Base-by-base conservation (phyloP, 2,113 vertebrate species). In the Uropsilus gracilis region DNA sequence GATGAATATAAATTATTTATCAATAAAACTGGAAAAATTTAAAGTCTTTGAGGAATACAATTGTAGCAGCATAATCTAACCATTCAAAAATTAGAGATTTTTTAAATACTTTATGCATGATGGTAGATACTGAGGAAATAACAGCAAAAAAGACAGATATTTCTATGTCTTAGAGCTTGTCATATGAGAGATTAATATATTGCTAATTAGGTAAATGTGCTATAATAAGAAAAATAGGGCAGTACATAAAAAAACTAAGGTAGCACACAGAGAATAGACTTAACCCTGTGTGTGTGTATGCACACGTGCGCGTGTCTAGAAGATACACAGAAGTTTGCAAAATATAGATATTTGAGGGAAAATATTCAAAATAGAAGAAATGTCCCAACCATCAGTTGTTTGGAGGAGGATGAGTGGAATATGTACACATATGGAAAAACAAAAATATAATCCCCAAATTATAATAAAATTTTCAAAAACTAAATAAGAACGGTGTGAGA, bases 271-370 rank as follows among this genome's bases (percentile, higher is more conserved):
- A 42, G 22, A 84, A 24, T 39, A 77, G 13, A 34, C 1, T 13
- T 61, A 39, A 63, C 5, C 8, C 18, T 32, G 5, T 6, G 20
- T 63, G 55, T 63, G 9, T 75, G 11, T 69, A 46, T 37, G n/a
- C n/a, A n/a, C n/a, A n/a, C n/a, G n/a, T n/a, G n/a, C n/a, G 34
- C 71, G 8, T 1, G 2, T 24, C 12, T 37, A 1, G 8, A 22
- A 5, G 10, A 55, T 75, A 53, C 39, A 28, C 12, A 76, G 11
- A 14, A 53, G 53, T 73, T 63, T 89, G 13, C 2, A 53, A 69
- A 78, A 18, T 61, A 11, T 85, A 69, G 39, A 91, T 42, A 2
- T 34, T 50, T 2, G 30, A 39, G 11, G 17, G 30, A n/a, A 24
- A 80, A 50, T 18, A 57, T 55, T 26, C 6, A 50, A 30, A 91